Evolutionary conservation across 2,888 invertebrate species (phyloP).

Genomic region (Troides aeacus): DNA sequence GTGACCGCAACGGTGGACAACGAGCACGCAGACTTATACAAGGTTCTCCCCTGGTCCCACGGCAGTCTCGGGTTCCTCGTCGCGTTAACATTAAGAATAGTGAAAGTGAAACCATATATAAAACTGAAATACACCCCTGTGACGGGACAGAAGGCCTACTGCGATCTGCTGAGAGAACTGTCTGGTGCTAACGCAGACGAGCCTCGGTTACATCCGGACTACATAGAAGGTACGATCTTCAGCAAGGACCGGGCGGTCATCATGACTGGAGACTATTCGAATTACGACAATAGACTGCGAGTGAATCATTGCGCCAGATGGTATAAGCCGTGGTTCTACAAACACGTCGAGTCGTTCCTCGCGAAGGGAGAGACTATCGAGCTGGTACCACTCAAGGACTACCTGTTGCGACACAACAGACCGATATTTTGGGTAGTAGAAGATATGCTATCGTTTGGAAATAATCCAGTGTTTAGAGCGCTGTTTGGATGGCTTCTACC

Average conservation of each 20-base stretch:
- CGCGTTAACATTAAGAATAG: conserved; percentile 81
- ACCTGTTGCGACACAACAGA: conserved; percentile 83
- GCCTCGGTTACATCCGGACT: conserved; percentile 77
- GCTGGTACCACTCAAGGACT: conserved; percentile 82
- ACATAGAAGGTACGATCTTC: conserved; percentile 84
- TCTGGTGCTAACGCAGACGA: conserved; percentile 78
- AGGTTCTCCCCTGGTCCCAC: conserved; percentile 83
- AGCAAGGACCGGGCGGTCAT: conserved; percentile 82
- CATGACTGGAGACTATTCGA: conserved; percentile 83
- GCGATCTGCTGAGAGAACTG: conserved; percentile 79
- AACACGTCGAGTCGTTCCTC: conserved; percentile 81
- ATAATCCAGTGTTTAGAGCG: conserved; percentile 80
- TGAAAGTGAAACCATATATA: conserved; percentile 83
- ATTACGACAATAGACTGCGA: conserved; percentile 72
- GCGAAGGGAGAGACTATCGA: conserved; percentile 76
- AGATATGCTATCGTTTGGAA: conserved; percentile 86
- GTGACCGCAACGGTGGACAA: conserved; percentile 79
- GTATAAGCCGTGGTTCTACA: conserved; percentile 88
- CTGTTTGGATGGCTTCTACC: conserved; percentile 85
- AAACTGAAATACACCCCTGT: conserved; percentile 83
- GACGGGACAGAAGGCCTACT: conserved; percentile 81
- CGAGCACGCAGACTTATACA: conserved; percentile 80
- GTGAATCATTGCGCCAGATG: conserved; percentile 81
- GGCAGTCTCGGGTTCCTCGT: conserved; percentile 84
- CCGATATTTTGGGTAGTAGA: conserved; percentile 87